Percentiles rank a stretch among this genome's conserved stretches.
phyloP scores from a whole-genome alignment of 2,797 vertebrate species.

The Euphonia xanthogaster region DNA sequence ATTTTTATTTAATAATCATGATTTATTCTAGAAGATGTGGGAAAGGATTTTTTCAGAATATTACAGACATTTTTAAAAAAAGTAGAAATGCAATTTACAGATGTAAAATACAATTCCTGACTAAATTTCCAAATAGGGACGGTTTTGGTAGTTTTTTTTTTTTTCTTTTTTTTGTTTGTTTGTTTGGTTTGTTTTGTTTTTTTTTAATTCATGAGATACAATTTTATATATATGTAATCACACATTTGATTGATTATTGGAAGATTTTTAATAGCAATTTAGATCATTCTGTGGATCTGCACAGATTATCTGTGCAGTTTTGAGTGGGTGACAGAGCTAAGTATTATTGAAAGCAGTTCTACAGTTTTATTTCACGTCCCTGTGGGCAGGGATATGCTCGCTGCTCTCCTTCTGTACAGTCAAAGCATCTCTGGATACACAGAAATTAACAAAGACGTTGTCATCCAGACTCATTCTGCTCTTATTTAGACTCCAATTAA shows the following conservation, averaged over 20 bases:
- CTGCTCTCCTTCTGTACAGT: neutral
- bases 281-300: neutral
- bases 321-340: neutral
- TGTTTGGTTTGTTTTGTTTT: accelerated
- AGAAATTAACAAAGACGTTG: neutral
- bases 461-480: neutral
- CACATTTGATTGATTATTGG: neutral
- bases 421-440: neutral
- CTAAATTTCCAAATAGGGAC: neutral
- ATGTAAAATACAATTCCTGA: neutral
- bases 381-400: neutral
- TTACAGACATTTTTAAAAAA: neutral
- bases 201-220: neutral
- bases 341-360: neutral
- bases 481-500: neutral
- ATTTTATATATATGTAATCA: neutral
- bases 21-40: too few relatives aligned
- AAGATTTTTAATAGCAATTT: neutral
- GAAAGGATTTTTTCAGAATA: too few relatives aligned
- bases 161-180: too few relatives aligned
- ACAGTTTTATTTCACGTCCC: neutral
- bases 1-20: too few relatives aligned
- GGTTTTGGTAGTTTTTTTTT: too few relatives aligned
- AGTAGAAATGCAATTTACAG: neutral
- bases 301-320: neutral